Conservation (phyloP, 2,113 vertebrate genomes). For the Chionodraco myersi region DNA sequence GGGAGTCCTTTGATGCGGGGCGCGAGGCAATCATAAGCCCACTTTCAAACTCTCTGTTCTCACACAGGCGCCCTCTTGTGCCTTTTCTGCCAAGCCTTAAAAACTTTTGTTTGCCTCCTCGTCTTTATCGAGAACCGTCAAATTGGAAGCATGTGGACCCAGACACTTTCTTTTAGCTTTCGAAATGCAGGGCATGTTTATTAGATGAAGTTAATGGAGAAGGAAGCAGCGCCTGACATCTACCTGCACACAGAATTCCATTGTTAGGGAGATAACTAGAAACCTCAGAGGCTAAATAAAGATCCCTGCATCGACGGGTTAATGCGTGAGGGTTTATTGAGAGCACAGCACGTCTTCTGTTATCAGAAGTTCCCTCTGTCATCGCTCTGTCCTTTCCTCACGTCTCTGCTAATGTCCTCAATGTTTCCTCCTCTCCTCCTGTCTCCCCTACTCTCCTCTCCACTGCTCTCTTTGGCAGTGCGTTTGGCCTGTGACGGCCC, state of each 20-base stretch:
- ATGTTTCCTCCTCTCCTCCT: conserved; percentile 48
- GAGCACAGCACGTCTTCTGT: conserved; percentile 15
- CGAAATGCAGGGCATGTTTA: conserved; percentile 45
- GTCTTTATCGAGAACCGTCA: background rate
- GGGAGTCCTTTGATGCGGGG: conserved; percentile 50
- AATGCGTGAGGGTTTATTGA: conserved; percentile 43
- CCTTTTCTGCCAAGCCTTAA: background rate
- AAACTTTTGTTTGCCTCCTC: background rate
- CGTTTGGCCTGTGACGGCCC: conserved; percentile 76
- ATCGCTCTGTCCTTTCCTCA: conserved; percentile 25
- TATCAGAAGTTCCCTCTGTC: conserved; percentile 23
- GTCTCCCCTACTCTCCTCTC: conserved; percentile 50
- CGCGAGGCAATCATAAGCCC: conserved; percentile 33
- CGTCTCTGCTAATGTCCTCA: conserved; percentile 58
- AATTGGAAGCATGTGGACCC: conserved; percentile 59
- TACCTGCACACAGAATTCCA: conserved; percentile 31
- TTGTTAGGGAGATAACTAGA: conserved; percentile 43
- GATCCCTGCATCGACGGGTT: conserved; percentile 33
- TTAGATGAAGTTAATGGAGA: conserved; percentile 48
- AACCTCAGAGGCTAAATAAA: conserved; percentile 37
- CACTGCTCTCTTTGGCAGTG: conserved; percentile 73
- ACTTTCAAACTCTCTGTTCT: conserved; percentile 25
- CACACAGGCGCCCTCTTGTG: conserved; percentile 20
- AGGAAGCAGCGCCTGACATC: conserved; percentile 15
- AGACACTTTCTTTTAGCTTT: conserved; percentile 7